These are phyloP conservation scores for Hyles euphorbiae DNA, from an alignment of 1,140 invertebrate species.

Conservation along the genomic window DNA sequence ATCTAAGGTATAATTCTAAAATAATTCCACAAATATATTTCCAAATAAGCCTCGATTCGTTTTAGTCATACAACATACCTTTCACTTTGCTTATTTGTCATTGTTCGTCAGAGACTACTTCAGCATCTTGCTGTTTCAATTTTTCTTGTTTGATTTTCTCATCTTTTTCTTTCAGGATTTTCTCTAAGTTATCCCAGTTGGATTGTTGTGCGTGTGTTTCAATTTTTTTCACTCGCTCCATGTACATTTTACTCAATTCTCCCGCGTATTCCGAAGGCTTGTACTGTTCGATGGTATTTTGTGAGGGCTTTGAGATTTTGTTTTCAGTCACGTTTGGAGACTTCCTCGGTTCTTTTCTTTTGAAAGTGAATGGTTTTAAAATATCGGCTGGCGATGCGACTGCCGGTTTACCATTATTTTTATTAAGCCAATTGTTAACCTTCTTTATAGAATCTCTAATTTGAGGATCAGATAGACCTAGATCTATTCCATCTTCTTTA, in stretches of 20 bases:
- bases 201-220: constrained; percentile 1
- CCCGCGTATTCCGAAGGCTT: constrained; percentile 37
- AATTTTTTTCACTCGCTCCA: constrained; percentile 21
- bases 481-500: background rate
- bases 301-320: background rate
- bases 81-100: too few species aligned
- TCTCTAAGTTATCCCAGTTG: constrained; percentile 31
- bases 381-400: constrained; percentile 13
- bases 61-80: too few species aligned
- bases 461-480: constrained; percentile 12
- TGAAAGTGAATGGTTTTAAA: constrained; percentile 41
- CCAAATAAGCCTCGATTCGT: too few species aligned
- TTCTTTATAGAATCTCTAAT: constrained; percentile 39
- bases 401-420: constrained; percentile 11
- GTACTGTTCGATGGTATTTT: constrained; percentile 9
- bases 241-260: constrained; percentile 36
- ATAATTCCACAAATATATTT: too few species aligned
- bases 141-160: constrained; percentile 12
- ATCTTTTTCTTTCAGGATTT: constrained; percentile 34
- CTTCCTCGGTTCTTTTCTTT: constrained; percentile 31
- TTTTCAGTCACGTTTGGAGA: constrained; percentile 10
- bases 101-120: too few species aligned
- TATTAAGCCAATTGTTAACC: constrained; percentile 48
- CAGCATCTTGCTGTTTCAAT: background rate
- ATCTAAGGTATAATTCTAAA: too few species aligned